Evolutionary conservation across 2,113 vertebrate species (phyloP), one percentile per base, ranked within the genome.

Genomic region (Motacilla alba): DNA sequence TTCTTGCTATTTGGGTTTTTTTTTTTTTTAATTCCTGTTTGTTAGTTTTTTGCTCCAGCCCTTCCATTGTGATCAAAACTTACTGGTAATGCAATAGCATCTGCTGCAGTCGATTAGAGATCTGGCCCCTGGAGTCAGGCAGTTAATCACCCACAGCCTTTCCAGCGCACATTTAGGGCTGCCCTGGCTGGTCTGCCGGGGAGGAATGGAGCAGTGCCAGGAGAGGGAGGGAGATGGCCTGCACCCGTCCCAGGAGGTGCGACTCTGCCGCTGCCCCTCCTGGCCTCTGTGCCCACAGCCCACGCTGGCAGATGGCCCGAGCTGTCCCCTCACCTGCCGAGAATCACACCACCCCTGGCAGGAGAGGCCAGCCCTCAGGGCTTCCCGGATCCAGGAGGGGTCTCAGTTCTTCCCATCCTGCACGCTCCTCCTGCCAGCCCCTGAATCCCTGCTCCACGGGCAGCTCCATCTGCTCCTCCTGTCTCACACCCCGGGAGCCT

Each of bases 231-330:
- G 59, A 35, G 94, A 93, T 85, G 62, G 66, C 62, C 4, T 17
- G 60, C 46, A 26, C 33, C n/a, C 37, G 37, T 58, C 86, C 94
- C 91, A 11, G 53, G 58, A 49, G 78, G 37, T 35, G 91, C n/a
- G 81, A 58, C 81, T 75, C 58, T 14, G 74, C 13, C 69, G 8
- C 66, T 53, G 81, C 70, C 64, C 49, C 37, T 74, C 49, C 73
- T 6, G 10, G 26, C 3, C 1, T 1, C 9, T 60, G 33, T 68
- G 35, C 14, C 49, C 41, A 5, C 30, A 1, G 58, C n/a, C 55
- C 55, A 8, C 0, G 0, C 21, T 77, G 81, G n/a, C 0, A 9
- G 81, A 89, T 9, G 11, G 52, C 66, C 50, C 0, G 0, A 53
- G 94, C 79, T 80, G 39, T 28, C 94, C 15, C 70, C n/a, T 28